Evolutionary conservation across 2,888 invertebrate species (phyloP).

Genomic region (Leptinotarsa rubiginosa): DNA sequence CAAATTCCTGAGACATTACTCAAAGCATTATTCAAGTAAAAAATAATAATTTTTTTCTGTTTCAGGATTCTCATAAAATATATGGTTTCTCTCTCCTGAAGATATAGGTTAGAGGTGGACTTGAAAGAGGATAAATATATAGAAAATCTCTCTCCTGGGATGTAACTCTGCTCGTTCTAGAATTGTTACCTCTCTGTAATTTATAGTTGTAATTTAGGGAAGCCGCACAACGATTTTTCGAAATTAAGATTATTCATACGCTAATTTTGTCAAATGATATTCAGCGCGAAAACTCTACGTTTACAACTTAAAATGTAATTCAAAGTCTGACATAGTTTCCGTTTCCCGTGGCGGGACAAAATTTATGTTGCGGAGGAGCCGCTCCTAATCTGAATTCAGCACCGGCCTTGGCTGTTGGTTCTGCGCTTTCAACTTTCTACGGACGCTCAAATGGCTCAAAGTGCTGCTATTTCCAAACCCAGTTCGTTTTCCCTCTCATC

Average conservation of each 20-base stretch:
- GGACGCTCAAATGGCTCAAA: conserved; percentile 12
- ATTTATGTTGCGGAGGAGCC: conserved; percentile 51
- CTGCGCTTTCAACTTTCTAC: conserved; percentile 39
- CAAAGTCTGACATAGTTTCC: conserved; percentile 54
- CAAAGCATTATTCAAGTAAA: too few species aligned
- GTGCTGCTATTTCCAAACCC: not conserved
- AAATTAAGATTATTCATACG: conserved; percentile 25
- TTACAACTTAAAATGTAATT: conserved; percentile 54
- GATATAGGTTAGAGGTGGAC: too few species aligned
- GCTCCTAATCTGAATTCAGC: conserved; percentile 51
- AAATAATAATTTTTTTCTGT: too few species aligned
- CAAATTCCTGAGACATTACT: too few species aligned
- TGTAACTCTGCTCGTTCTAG: not conserved
- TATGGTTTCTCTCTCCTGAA: too few species aligned
- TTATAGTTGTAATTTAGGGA: not conserved
- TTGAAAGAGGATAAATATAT: too few species aligned
- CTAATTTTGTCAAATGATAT: conserved; percentile 27
- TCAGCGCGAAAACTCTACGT: conserved; percentile 50
- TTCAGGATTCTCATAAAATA: too few species aligned
- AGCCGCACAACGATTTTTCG: conserved; percentile 5
- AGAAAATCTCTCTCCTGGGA: too few species aligned
- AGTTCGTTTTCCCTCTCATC: not conserved
- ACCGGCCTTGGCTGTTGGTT: conserved; percentile 40
- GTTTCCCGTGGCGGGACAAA: conserved; percentile 51
- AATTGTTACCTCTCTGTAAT: not conserved